These are phyloP conservation scores for Leptosomus discolor DNA, from an alignment of 2,113 vertebrate genomes.

Conservation along the genomic window DNA sequence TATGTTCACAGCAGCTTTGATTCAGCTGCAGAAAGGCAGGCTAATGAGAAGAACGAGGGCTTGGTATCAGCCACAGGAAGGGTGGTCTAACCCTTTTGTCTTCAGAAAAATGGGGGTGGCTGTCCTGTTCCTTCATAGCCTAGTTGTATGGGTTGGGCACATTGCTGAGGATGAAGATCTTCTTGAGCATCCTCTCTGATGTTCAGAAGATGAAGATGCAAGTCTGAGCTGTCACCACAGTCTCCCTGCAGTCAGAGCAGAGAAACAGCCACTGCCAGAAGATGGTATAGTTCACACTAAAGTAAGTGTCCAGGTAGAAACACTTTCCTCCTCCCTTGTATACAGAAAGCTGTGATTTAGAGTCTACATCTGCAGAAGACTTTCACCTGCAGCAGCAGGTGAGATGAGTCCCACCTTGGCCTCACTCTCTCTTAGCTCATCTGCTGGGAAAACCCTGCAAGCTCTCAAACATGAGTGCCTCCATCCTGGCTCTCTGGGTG, in stretches of 20 bases:
- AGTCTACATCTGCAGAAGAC: background rate
- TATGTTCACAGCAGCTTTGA: background rate
- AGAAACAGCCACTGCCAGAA: background rate
- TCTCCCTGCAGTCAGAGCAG: background rate
- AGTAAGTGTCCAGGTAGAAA: background rate
- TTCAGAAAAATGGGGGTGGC: background rate
- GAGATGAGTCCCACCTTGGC: background rate
- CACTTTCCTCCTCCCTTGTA: background rate
- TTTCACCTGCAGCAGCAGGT: background rate
- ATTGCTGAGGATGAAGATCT: background rate
- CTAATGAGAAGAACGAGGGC: background rate
- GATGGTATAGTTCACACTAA: background rate
- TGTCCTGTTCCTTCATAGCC: background rate
- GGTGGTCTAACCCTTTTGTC: background rate
- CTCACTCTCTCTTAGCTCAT: background rate
- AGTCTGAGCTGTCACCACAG: background rate
- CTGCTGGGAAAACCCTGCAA: background rate
- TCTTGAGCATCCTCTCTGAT: background rate
- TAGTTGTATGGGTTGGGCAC: background rate
- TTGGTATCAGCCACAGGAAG: accelerated
- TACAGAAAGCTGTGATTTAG: background rate
- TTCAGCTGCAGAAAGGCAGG: background rate
- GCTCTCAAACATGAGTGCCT: background rate
- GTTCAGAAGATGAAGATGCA: background rate
- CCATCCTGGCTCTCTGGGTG: background rate